Evolutionary conservation across 2,888 invertebrate species (phyloP).

Genomic region (Lithosia quadra): DNA sequence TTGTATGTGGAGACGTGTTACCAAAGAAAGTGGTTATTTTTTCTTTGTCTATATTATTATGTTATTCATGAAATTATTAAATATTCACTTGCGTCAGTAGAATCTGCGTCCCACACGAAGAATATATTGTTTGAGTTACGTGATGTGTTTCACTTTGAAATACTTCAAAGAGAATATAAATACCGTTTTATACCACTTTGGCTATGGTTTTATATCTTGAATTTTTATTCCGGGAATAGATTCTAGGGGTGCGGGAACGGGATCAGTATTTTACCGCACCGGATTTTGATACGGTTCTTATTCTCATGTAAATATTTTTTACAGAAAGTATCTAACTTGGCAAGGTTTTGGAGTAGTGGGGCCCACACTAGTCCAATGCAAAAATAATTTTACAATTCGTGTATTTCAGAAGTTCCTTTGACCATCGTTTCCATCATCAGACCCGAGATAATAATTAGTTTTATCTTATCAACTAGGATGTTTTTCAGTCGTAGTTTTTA

Average conservation of each 20-base stretch:
- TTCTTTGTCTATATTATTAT: background rate
- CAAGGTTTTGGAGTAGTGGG: too few relatives aligned
- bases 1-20: too few relatives aligned
- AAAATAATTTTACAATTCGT: too few relatives aligned
- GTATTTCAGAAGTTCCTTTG: too few relatives aligned
- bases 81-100: background rate
- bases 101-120: background rate
- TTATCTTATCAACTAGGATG: too few relatives aligned
- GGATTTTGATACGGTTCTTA: background rate
- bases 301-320: background rate
- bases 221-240: background rate
- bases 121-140: background rate
- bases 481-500: too few relatives aligned
- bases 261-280: too few relatives aligned
- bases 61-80: background rate
- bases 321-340: background rate
- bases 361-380: too few relatives aligned
- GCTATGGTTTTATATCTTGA: background rate
- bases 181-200: background rate
- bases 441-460: too few relatives aligned
- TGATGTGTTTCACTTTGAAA: background rate
- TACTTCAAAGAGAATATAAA: constrained; percentile 1
- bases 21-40: background rate
- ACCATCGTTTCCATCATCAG: too few relatives aligned
- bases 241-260: too few relatives aligned